Percentiles rank a stretch among this genome's conserved stretches.
These are phyloP conservation scores for Megaleporinus macrocephalus DNA, from an alignment of 2,113 vertebrate species.

Conservation along the genomic window DNA sequence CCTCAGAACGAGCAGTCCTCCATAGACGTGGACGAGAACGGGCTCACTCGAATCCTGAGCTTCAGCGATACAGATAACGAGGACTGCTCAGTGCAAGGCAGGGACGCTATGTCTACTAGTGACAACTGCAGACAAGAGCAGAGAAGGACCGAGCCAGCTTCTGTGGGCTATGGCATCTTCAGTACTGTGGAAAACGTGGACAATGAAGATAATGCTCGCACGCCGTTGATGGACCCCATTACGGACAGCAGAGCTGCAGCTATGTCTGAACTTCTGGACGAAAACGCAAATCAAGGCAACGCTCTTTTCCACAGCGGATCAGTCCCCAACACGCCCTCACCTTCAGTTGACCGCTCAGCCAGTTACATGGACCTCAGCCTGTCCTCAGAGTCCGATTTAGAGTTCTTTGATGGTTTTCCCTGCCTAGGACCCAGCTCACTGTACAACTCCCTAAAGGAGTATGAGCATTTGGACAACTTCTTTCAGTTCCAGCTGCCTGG, in stretches of 20 bases:
- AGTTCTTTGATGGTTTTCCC: conserved; percentile 91
- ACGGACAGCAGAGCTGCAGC: conserved; percentile 73
- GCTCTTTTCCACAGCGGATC: conserved; percentile 80
- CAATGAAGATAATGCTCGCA: conserved; percentile 71
- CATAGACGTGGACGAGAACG: conserved; percentile 82
- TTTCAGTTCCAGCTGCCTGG: conserved; percentile 87
- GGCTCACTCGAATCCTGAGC: conserved; percentile 86
- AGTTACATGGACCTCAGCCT: conserved; percentile 92
- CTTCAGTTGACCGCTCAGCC: conserved; percentile 77
- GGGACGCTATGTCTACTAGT: background rate
- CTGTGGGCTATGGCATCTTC: conserved; percentile 80
- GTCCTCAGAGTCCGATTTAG: conserved; percentile 90
- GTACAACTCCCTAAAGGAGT: conserved; percentile 89
- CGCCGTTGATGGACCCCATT: conserved; percentile 63
- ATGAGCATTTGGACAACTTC: conserved; percentile 87
- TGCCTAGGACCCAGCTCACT: conserved; percentile 92
- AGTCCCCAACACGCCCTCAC: conserved; percentile 74
- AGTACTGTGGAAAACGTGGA: conserved; percentile 83
- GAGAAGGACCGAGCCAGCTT: conserved; percentile 69
- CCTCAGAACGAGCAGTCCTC: conserved; percentile 71
- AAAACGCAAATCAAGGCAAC: conserved; percentile 91
- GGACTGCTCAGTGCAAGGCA: conserved; percentile 65
- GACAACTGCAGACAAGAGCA: conserved; percentile 46
- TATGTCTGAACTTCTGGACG: conserved; percentile 86
- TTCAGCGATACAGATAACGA: conserved; percentile 84